phyloP scores from a whole-genome alignment of 2,888 invertebrate genomes.

The Oeneis ivallda region DNA sequence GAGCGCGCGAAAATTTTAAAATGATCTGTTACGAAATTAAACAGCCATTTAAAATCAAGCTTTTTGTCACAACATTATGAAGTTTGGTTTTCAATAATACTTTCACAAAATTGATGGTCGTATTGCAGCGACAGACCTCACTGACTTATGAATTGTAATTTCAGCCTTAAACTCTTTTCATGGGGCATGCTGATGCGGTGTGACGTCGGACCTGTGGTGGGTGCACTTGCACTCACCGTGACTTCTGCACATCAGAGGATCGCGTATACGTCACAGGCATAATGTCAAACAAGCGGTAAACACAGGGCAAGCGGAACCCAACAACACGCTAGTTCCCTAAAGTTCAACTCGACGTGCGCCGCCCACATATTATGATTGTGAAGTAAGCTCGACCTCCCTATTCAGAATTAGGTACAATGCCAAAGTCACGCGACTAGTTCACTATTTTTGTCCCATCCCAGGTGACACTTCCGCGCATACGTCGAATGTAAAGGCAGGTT shows the following conservation, averaged over 20 bases:
- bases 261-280: conserved; percentile 63
- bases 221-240: conserved; percentile 52
- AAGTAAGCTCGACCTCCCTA: conserved; percentile 36
- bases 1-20: no score
- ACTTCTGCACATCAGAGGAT: conserved; percentile 53
- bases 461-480: conserved; percentile 45
- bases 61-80: no score
- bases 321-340: conserved; percentile 11
- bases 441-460: conserved; percentile 35
- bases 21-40: no score
- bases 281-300: conserved; percentile 16
- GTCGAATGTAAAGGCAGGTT: conserved; percentile 14
- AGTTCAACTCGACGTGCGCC: conserved; percentile 26
- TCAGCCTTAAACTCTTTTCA: neutral
- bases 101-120: no score
- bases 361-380: conserved; percentile 34
- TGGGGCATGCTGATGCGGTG: conserved; percentile 12
- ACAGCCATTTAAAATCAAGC: no score
- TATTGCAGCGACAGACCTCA: neutral
- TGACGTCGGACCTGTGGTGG: conserved; percentile 24
- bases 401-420: conserved; percentile 47
- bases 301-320: conserved; percentile 1
- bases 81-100: no score
- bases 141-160: neutral
- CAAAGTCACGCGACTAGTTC: conserved; percentile 51